phyloP scores from a whole-genome alignment of 2,888 invertebrate species.

The Ptychoptera contaminata region DNA sequence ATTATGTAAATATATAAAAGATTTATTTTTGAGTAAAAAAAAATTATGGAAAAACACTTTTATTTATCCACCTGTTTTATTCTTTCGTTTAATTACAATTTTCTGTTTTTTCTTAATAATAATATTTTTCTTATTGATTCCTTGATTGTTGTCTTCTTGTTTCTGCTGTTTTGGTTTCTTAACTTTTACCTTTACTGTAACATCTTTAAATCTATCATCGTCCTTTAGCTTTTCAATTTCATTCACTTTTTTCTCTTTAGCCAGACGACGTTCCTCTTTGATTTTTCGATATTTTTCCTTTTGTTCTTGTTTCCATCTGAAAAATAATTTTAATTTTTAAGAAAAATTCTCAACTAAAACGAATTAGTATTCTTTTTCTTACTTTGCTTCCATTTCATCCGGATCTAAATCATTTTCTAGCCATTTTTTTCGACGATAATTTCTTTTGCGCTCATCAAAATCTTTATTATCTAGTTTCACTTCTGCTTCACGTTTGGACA shows the following conservation, averaged over 20 bases:
- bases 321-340: constrained; percentile 10
- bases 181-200: constrained; percentile 18
- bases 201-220: constrained; percentile 25
- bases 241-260: constrained; percentile 14
- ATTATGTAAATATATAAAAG: neutral
- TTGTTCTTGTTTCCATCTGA: constrained; percentile 23
- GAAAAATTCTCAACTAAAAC: neutral
- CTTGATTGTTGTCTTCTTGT: neutral
- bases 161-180: constrained; percentile 10
- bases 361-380: constrained; percentile 10
- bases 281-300: constrained; percentile 14
- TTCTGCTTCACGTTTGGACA: constrained; percentile 83
- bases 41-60: neutral
- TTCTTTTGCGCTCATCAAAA: constrained; percentile 74
- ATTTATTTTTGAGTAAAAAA: neutral
- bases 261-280: constrained; percentile 20
- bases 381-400: constrained; percentile 54
- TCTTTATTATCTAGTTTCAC: constrained; percentile 80
- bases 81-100: neutral
- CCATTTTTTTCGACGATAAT: constrained; percentile 76
- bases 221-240: constrained; percentile 15
- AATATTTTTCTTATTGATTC: constrained; percentile 1
- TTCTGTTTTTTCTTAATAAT: constrained; percentile 1
- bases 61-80: constrained; percentile 1
- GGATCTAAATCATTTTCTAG: constrained; percentile 74